Conservation (phyloP, 1,140 invertebrate species). For the Polyergus mexicanus region DNA sequence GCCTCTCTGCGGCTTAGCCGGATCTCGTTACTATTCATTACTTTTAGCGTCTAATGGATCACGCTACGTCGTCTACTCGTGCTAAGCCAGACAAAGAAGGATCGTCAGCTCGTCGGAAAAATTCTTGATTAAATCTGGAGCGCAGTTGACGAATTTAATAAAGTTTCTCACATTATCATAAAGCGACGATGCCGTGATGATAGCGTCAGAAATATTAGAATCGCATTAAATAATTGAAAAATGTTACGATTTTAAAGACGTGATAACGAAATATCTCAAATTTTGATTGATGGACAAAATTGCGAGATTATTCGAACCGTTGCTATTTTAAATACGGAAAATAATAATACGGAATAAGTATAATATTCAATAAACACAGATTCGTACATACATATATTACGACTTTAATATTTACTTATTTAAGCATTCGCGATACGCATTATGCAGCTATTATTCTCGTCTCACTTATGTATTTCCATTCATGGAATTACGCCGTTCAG, state of each 20-base stretch:
- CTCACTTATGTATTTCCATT: conserved; percentile 31
- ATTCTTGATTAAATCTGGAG: conserved; percentile 45
- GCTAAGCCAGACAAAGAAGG: conserved; percentile 40
- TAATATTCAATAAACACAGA: conserved; percentile 2
- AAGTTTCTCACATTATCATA: conserved; percentile 34
- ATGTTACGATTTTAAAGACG: neutral
- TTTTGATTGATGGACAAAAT: neutral
- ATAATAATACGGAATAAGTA: neutral
- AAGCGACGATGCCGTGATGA: neutral
- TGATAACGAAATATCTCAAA: neutral
- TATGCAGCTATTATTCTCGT: neutral
- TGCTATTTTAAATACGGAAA: neutral
- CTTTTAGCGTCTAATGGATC: conserved; percentile 59
- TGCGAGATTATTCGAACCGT: neutral
- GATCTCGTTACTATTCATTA: conserved; percentile 61
- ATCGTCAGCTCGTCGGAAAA: conserved; percentile 28
- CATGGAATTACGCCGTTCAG: conserved; percentile 9
- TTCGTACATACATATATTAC: neutral
- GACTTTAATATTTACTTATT: conserved; percentile 1
- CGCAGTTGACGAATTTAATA: conserved; percentile 43
- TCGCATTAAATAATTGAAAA: neutral
- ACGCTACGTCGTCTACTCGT: conserved; percentile 48
- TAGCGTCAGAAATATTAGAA: neutral
- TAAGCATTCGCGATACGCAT: neutral
- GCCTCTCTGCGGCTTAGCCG: conserved; percentile 23